These are phyloP conservation scores for Heterodera filipjevi DNA, from an alignment of 2,888 invertebrate species.

Conservation along the genomic window DNA sequence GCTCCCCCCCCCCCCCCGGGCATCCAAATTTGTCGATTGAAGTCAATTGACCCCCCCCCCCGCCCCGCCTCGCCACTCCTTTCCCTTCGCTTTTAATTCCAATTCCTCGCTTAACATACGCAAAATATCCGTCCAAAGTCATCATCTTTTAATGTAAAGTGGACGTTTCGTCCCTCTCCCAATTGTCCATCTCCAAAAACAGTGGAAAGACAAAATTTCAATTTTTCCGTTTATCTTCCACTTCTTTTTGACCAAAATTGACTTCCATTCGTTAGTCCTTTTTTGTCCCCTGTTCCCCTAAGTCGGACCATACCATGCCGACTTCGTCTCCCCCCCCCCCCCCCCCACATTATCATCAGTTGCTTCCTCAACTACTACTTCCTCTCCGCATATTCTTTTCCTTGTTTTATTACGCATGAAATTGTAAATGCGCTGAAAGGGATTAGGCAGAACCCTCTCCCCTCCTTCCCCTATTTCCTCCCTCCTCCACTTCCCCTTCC, in stretches of 20 bases:
- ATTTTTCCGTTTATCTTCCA: no score
- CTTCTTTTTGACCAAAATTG: no score
- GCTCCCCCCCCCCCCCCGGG: no score
- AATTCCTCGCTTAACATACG: not conserved
- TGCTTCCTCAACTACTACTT: not conserved
- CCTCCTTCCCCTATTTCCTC: not conserved
- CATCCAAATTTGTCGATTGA: constrained; percentile 1
- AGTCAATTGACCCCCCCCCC: not conserved
- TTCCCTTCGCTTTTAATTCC: not conserved
- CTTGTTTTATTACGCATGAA: constrained; percentile 7
- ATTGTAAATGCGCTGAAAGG: not conserved
- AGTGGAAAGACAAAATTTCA: no score
- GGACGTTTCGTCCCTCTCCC: no score
- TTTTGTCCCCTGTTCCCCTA: not conserved
- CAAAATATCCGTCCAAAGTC: no score
- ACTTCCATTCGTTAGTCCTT: no score
- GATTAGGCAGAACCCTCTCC: not conserved
- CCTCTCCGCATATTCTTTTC: not conserved
- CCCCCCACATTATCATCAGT: not conserved
- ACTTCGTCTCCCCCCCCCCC: not conserved
- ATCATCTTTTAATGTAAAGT: no score
- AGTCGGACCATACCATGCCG: not conserved
- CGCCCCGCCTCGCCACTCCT: not conserved
- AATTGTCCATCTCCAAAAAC: no score
- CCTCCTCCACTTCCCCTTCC: no score